Conservation (phyloP, 2,113 vertebrate species). For the Lophius piscatorius region DNA sequence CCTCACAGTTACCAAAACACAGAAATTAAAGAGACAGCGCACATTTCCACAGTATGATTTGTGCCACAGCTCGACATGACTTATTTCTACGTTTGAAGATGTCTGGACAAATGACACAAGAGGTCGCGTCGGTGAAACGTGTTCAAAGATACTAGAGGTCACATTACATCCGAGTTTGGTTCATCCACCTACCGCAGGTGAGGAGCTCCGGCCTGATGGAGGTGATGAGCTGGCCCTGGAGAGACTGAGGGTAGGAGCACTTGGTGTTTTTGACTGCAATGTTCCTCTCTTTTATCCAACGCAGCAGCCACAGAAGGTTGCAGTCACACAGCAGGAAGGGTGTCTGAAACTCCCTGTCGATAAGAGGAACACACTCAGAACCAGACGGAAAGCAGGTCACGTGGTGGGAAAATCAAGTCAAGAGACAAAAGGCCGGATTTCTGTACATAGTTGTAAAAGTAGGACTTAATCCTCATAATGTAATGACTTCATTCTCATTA, state of each 20-base stretch:
- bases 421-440: no score
- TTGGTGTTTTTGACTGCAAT: constrained; percentile 89
- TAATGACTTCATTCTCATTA: no score
- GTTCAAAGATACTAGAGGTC: no score
- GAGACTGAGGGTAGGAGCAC: constrained; percentile 91
- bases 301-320: constrained; percentile 92
- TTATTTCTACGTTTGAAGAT: constrained; percentile 21
- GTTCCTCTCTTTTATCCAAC: constrained; percentile 89
- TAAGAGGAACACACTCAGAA: not conserved
- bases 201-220: constrained; percentile 86
- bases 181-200: constrained; percentile 87
- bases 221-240: constrained; percentile 87
- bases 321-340: constrained; percentile 96
- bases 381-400: not conserved
- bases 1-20: constrained; percentile 42
- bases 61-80: constrained; percentile 9
- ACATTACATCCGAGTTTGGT: not conserved
- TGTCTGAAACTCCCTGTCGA: constrained; percentile 92
- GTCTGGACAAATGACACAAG: not conserved
- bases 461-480: no score
- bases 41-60: constrained; percentile 17
- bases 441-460: no score
- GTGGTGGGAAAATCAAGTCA: no score
- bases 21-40: constrained; percentile 45
- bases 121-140: no score